Base-by-base conservation (phyloP, 2,888 invertebrate genomes). In the Girardia tigrina region DNA sequence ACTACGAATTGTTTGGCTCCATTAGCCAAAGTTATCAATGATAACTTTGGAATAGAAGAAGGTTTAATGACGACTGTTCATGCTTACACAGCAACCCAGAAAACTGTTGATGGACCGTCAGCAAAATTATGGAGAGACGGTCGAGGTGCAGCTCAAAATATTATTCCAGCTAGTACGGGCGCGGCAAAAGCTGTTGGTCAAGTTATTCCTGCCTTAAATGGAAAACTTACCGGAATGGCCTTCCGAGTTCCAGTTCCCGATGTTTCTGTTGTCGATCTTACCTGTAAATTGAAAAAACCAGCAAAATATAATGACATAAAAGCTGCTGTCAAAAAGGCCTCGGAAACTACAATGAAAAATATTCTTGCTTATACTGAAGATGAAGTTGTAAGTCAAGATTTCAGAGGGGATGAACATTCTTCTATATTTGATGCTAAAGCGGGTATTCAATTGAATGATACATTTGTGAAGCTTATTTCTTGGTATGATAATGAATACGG, bases 401-500 rank as follows among this genome's bases (percentile, higher is more conserved):
- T 98, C 86, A 89, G 91, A 81, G 91, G 94, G 78, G 92, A 92
- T 85, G 87, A 87, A 42, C 90, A 90, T 85, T 94, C 94, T 73
- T 92, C 92, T 78, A 91, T 97, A 86, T 97, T 97, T 85, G 98
- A 98, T 85, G 94, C 95, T 78, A 89, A 90, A 80, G 97, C 97
- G 81, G 94, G 95, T 82, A 97, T 98, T 85, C 88, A 90, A 79
- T 88, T 98, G 79, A 94, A 90, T 84, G 90, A 91, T 83, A 90
- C 90, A 86, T 98, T 98, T 83, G 95, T 97, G 77, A 98, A 98
- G 85, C 89, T 98, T 78, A 91, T 98, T 86, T 90, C 95, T 80
- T 98, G 97, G 97, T 97, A 97, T 86, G 98, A 98, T 87, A 98
- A 98, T 85, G 98, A 98, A 86, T 95, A 87, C 84, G 97, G 97